These are phyloP conservation scores for Tiphia femorata DNA, from an alignment of 2,888 invertebrate species.

Conservation along the genomic window DNA sequence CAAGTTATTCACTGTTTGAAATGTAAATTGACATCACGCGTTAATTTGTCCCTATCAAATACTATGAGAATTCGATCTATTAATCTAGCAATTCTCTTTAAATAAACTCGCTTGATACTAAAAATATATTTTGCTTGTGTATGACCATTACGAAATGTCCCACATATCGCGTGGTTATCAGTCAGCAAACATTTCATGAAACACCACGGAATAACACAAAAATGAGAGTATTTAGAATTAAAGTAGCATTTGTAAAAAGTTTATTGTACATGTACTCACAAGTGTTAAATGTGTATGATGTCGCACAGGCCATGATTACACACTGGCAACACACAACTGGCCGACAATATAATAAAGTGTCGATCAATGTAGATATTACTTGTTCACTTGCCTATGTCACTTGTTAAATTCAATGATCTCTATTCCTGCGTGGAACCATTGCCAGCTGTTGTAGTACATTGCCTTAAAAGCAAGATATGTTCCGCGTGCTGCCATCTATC, in stretches of 20 bases:
- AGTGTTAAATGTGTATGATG: conserved; percentile 34
- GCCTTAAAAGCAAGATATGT: too few relatives aligned
- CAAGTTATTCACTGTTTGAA: not conserved
- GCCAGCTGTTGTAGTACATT: too few relatives aligned
- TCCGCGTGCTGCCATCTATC: too few relatives aligned
- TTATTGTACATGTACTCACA: conserved; percentile 43
- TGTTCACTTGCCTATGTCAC: too few relatives aligned
- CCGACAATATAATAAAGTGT: conserved; percentile 2
- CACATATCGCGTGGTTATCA: not conserved
- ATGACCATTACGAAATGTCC: not conserved
- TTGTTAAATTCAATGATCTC: too few relatives aligned
- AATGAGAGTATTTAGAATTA: not conserved
- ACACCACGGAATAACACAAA: not conserved
- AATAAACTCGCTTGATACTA: not conserved
- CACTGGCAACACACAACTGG: conserved; percentile 46
- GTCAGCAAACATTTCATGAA: too few relatives aligned
- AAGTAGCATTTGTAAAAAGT: not conserved
- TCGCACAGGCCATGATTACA: conserved; percentile 50
- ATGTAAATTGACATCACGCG: not conserved
- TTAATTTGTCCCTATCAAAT: too few relatives aligned
- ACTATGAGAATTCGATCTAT: too few relatives aligned
- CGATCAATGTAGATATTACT: too few relatives aligned
- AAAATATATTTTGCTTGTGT: too few relatives aligned
- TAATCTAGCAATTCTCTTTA: not conserved
- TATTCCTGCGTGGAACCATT: too few relatives aligned